Conservation (phyloP, 2,113 vertebrate species). For the Puffinus mauretanicus region DNA sequence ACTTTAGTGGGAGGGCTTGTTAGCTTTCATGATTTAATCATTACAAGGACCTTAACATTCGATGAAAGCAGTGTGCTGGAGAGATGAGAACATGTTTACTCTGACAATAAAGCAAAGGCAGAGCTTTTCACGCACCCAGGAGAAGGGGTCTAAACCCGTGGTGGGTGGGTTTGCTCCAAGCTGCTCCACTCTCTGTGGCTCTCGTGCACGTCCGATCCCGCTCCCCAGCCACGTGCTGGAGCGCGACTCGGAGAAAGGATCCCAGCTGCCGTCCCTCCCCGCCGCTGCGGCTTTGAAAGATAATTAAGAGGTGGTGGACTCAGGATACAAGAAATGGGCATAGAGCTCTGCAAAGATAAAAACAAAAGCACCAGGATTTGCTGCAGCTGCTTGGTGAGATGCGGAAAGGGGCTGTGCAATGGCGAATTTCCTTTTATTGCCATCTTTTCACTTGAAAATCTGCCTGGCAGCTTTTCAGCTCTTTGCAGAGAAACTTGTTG, state of each 20-base stretch:
- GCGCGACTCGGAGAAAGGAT: neutral
- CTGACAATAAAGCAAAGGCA: neutral
- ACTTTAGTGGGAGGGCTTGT: neutral
- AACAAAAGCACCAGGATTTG: neutral
- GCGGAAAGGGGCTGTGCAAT: neutral
- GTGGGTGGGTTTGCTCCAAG: neutral
- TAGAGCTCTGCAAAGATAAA: neutral
- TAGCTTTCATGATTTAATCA: neutral
- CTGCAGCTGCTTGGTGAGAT: conserved; percentile 28
- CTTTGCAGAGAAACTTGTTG: neutral
- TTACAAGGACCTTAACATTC: neutral
- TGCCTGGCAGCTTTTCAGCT: conserved; percentile 57
- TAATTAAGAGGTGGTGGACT: neutral
- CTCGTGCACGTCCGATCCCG: fast-evolving
- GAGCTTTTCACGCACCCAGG: neutral
- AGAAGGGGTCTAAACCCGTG: fast-evolving
- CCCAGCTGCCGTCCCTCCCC: neutral
- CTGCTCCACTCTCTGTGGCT: neutral
- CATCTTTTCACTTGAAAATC: conserved; percentile 39
- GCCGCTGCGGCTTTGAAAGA: fast-evolving
- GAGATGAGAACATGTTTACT: neutral
- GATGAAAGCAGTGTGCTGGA: neutral
- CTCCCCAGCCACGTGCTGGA: neutral
- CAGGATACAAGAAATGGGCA: neutral
- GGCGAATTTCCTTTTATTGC: conserved; percentile 1